These are phyloP conservation scores for Acipenser transmontanus DNA, from an alignment of 2,797 vertebrate species.

Conservation along the genomic window DNA sequence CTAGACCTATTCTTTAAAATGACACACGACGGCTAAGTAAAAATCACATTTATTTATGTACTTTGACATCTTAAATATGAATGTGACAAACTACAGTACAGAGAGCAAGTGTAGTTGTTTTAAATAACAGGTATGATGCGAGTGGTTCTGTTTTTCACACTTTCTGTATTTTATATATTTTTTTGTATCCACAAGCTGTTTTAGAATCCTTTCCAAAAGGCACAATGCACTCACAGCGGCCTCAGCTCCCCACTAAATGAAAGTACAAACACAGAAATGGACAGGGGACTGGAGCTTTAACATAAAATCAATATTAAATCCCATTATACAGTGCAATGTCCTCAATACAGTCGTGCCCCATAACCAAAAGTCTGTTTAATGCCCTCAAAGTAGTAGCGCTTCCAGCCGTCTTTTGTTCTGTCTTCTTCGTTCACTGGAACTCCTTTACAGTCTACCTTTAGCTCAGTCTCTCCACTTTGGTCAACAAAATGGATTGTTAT, in stretches of 20 bases:
- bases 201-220: conserved; percentile 8
- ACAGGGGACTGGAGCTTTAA: conserved; percentile 14
- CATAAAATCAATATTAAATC: conserved; percentile 15
- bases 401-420: conserved; percentile 85
- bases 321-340: conserved; percentile 10
- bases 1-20: too few relatives aligned
- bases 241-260: neutral
- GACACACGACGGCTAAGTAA: conserved; percentile 12
- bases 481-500: conserved; percentile 76
- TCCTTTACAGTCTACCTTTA: conserved; percentile 79
- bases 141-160: too few relatives aligned
- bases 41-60: conserved; percentile 17
- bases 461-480: conserved; percentile 80
- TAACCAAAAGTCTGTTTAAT: conserved; percentile 98
- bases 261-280: conserved; percentile 29
- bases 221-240: conserved; percentile 15
- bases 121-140: too few relatives aligned
- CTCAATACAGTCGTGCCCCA: conserved; percentile 82
- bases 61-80: neutral
- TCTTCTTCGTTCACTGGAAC: conserved; percentile 85
- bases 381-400: conserved; percentile 89
- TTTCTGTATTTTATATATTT: too few relatives aligned
- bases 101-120: conserved; percentile 11
- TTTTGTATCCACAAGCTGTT: too few relatives aligned
- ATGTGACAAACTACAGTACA: neutral